Evolutionary conservation across 2,888 invertebrate genomes (phyloP), one percentile per base, ranked within the genome.

Genomic region (Drosophila meridiana): DNA sequence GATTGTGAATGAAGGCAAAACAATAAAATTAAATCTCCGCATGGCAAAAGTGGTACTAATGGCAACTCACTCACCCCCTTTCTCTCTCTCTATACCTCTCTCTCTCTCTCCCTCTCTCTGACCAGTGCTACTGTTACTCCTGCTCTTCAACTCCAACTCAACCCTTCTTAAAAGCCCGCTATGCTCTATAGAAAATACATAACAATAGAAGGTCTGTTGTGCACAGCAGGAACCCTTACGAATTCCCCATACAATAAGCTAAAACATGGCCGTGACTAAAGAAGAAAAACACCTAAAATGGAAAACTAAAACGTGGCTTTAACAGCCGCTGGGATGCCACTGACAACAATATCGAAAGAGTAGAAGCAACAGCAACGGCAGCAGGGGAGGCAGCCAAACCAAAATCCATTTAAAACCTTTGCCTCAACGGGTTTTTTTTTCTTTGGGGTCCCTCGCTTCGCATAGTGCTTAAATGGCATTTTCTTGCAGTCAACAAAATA

Each of bases 21-120:
- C 90, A 90, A 90, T 91, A 90, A 91, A 91, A 90, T 91, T 90
- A 91, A 91, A 91, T 90, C 87, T 85, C 77, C 83, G 83, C 78
- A 72, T 73, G 77, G 72, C 67, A 76, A 87, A 76, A 72, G 68
- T 74, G 68, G 59, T 81, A 89, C 91, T 86, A 87, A 86, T 88
- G 83, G 81, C 81, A 86, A 3, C 38, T 28, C 38, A 5, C 5
- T 34, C 9, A 4, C 2, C 9, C 32, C 4, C 32, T 6, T 28
- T 6, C 13, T 28, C 13, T 32, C 50, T 2, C n/a, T 75, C 73
- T 68, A 74, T 64, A 70, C 50, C 26, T 7, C 53, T n/a, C 48
- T 32, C 9, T 8, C 48, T 32, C 30, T 32, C 9, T 76, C 78
- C 69, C 76, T 69, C 74, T 71, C 69, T 69, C 70, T 53, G 53